These are phyloP conservation scores for Arothron firmamentum DNA, from an alignment of 2,113 vertebrate species.

Conservation along the genomic window DNA sequence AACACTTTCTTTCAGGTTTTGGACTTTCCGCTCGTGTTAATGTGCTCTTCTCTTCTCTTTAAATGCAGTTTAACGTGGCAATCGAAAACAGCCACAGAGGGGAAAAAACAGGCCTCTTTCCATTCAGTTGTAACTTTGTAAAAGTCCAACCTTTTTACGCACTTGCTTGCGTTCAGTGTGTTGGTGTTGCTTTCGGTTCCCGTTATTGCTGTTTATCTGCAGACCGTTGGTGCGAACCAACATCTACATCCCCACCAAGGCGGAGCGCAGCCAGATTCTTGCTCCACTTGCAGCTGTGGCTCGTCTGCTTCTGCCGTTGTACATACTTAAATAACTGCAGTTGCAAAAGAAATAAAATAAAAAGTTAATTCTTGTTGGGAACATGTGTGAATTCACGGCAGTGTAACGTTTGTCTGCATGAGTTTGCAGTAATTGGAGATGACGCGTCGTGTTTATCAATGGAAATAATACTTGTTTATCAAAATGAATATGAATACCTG, in stretches of 20 bases:
- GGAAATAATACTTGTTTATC: too few relatives aligned
- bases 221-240: too few relatives aligned
- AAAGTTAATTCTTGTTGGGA: too few relatives aligned
- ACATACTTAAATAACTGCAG: slow-evolving; percentile 34
- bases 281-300: background rate
- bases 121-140: too few relatives aligned
- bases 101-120: too few relatives aligned
- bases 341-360: slow-evolving; percentile 9
- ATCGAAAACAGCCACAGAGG: too few relatives aligned
- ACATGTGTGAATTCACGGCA: too few relatives aligned
- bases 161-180: too few relatives aligned
- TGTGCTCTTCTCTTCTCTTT: background rate
- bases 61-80: background rate
- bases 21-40: background rate
- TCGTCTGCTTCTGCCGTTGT: slow-evolving; percentile 27
- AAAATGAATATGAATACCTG: too few relatives aligned
- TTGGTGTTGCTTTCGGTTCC: background rate
- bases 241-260: too few relatives aligned
- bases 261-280: background rate
- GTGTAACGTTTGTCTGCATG: too few relatives aligned
- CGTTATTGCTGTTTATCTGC: background rate
- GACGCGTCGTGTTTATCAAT: background rate
- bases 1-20: background rate
- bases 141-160: background rate
- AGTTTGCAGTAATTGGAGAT: background rate